A percentile compares a stretch with the other conserved stretches of the same genome.
These are phyloP conservation scores for Perccottus glenii DNA, from an alignment of 2,113 vertebrate genomes.

Conservation along the genomic window DNA sequence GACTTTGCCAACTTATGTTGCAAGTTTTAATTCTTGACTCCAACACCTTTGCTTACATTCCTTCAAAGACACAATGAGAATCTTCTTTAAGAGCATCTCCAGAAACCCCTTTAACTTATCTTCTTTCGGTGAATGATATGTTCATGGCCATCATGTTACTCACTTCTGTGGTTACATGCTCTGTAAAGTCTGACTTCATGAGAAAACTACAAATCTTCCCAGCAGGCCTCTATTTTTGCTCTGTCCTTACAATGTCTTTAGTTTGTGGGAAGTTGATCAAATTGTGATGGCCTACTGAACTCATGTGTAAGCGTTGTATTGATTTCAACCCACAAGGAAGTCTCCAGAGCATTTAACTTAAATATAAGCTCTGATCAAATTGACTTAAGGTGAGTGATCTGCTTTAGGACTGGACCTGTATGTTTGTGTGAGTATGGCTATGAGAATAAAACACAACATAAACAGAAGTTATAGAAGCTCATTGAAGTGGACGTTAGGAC, in stretches of 20 bases:
- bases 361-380: conserved; percentile 63
- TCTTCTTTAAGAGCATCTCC: conserved; percentile 40
- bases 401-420: conserved; percentile 20
- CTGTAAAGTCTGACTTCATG: conserved; percentile 14
- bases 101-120: conserved; percentile 62
- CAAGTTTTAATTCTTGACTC: conserved; percentile 31
- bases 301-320: conserved; percentile 50
- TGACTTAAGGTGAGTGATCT: conserved; percentile 42
- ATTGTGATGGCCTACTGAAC: conserved; percentile 17
- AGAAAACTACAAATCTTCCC: conserved; percentile 18
- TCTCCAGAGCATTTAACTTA: conserved; percentile 68
- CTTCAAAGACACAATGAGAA: conserved; percentile 11
- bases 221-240: background rate
- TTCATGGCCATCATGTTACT: conserved; percentile 21
- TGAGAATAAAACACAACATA: background rate
- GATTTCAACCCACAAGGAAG: conserved; percentile 61
- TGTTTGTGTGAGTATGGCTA: conserved; percentile 6
- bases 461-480: background rate
- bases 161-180: conserved; percentile 13
- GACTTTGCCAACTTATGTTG: conserved; percentile 14
- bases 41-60: conserved; percentile 1
- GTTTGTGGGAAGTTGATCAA: conserved; percentile 36
- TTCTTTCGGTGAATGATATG: conserved; percentile 64
- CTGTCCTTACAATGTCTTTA: conserved; percentile 18
- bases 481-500: too few relatives aligned